Base-by-base conservation (phyloP, 2,888 invertebrate genomes). In the Perdita meconis region DNA sequence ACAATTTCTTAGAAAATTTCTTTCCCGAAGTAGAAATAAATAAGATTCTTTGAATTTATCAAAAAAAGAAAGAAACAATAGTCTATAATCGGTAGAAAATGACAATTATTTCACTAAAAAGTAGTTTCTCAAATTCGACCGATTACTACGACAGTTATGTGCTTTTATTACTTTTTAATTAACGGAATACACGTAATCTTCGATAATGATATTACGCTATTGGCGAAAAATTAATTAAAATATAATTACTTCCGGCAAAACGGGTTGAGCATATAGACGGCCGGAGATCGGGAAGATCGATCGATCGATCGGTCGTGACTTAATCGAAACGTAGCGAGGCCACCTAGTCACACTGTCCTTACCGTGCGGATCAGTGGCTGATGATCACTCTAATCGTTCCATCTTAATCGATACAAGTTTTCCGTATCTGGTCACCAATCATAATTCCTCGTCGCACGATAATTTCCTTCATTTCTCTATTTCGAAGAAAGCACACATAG, bases 391-490 rank as follows among this genome's bases (percentile, higher is more conserved):
- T 63, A 68, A 79, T 82, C 76, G 67, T 78, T 81, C 57, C 61
- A 80, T 80, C 76, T 78, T 81, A 83, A 81, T 83, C 67, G 77
- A 77, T 74, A 69, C 61, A 77, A 80, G 80, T 77, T 83, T 80
- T 38, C 57, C 55, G 34, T 51, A 57, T 72, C 67, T 63, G 30
- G 38, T 22, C 30, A 22, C 67, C 61, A 30, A 57, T 77, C 63
- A 30, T 59, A 53, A 75, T 75, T 75, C 47, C 67, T 19, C 19
- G n/a, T 34, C 26, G 51, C 26, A 38, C 30, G 30, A 53, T 74
- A n/a, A 40, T 55, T 8, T 42, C 47, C 10, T 19, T 34, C 13
- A n/a, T 30, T 53, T 74, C 22, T 16, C 13, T 26, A 12, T 40
- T 57, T 36, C 26, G 19, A 10, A n/a, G 13, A 8, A 22, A 55